These are phyloP conservation scores for Slavum lentiscoides DNA, from an alignment of 2,888 invertebrate genomes.

Conservation along the genomic window DNA sequence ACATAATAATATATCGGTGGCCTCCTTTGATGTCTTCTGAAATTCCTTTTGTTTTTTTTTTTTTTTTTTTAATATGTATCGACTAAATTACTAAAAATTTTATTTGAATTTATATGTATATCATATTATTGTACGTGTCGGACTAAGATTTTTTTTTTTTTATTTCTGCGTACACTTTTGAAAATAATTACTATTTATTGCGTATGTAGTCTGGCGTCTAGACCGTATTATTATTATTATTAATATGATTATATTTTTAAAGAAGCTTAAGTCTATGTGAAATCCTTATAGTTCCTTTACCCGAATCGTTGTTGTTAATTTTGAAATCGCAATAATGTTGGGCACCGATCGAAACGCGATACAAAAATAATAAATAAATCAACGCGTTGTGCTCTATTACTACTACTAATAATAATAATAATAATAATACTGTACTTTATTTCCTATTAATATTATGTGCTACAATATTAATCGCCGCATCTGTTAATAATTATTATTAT, in stretches of 20 bases:
- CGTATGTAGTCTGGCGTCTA: not conserved
- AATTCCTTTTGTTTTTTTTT: too few species aligned
- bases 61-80: too few species aligned
- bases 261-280: slow-evolving; percentile 14
- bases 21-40: not conserved
- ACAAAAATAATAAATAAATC: not conserved
- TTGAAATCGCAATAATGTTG: not conserved
- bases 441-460: slow-evolving; percentile 30
- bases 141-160: too few species aligned
- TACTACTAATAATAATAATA: slow-evolving; percentile 15
- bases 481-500: slow-evolving; percentile 17
- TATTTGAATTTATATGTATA: slow-evolving; percentile 13
- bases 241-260: slow-evolving; percentile 1
- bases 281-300: slow-evolving; percentile 39
- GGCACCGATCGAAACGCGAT: not conserved
- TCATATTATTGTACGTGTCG: not conserved
- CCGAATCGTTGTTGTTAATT: slow-evolving; percentile 18
- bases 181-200: not conserved
- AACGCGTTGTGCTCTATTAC: not conserved
- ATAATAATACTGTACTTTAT: slow-evolving; percentile 11
- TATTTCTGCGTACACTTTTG: not conserved
- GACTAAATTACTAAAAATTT: not conserved
- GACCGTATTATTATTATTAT: not conserved
- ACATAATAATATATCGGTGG: not conserved
- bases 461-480: not conserved